Percentiles rank a stretch among this genome's conserved stretches.
Evolutionary conservation across 2,888 invertebrate species (phyloP).

Genomic region (Trilocha varians): DNA sequence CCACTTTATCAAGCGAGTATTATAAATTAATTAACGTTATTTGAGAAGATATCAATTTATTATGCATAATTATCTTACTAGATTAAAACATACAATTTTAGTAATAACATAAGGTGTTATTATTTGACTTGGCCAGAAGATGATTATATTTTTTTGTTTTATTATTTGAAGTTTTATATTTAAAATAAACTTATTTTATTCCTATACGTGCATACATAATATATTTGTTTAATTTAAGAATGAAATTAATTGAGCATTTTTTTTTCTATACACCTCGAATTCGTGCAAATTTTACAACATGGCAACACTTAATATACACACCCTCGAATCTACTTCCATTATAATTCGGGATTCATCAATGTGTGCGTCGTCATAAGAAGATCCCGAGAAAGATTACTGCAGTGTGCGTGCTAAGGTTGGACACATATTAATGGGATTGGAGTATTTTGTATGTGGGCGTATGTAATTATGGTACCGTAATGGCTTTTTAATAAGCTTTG

Average conservation of each 20-base stretch:
- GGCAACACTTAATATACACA: conserved; percentile 37
- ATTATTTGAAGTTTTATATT: no score
- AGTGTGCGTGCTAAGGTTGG: conserved; percentile 40
- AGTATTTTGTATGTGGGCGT: conserved; percentile 53
- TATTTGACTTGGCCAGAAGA: no score
- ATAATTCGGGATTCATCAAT: conserved; percentile 15
- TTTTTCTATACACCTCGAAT: neutral
- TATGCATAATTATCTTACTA: no score
- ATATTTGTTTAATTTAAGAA: neutral
- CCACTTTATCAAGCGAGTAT: no score
- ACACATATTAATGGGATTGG: conserved; percentile 64
- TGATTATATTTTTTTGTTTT: no score
- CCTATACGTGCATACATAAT: no score
- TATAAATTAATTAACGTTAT: no score
- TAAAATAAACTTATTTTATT: no score
- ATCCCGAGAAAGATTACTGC: conserved; percentile 20
- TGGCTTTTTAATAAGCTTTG: conserved; percentile 66
- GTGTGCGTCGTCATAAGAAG: conserved; percentile 35
- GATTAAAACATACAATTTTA: no score
- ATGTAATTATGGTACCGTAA: conserved; percentile 64
- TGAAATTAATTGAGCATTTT: neutral
- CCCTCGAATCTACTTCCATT: conserved; percentile 21
- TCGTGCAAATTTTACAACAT: conserved; percentile 14
- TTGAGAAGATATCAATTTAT: no score
- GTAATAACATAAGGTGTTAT: no score